These are phyloP conservation scores for Cervus canadensis DNA, from an alignment of 2,113 vertebrate genomes.

Conservation along the genomic window DNA sequence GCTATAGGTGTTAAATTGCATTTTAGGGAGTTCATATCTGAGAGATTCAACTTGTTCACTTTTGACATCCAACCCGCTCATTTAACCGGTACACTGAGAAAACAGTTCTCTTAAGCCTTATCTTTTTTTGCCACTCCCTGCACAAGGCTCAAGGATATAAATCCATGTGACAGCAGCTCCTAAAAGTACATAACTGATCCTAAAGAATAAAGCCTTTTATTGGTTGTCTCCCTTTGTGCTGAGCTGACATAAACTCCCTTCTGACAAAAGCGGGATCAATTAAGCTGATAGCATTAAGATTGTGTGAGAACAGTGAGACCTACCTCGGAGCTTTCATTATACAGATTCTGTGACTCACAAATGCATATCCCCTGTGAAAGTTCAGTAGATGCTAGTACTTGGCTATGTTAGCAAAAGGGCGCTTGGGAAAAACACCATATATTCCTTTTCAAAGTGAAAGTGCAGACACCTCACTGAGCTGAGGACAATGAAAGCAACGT, in stretches of 20 bases:
- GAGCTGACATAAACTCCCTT: conserved; percentile 80
- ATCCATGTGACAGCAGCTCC: conserved; percentile 34
- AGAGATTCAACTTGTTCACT: conserved; percentile 61
- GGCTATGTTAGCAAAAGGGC: neutral
- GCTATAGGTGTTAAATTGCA: conserved; percentile 76
- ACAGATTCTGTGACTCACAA: neutral
- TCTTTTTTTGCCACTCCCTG: conserved; percentile 46
- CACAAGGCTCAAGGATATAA: neutral
- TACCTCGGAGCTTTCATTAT: neutral
- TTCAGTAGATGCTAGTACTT: neutral
- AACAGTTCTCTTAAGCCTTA: conserved; percentile 69
- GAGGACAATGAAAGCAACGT: neutral
- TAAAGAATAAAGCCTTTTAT: conserved; percentile 72
- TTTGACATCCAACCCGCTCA: conserved; percentile 47
- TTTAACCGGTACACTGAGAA: conserved; percentile 82
- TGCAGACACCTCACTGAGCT: neutral
- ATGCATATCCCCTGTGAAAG: neutral
- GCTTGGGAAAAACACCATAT: neutral
- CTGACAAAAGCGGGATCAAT: conserved; percentile 53
- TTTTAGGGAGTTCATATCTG: conserved; percentile 74
- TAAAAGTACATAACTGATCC: conserved; percentile 65
- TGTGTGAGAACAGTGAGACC: conserved; percentile 30
- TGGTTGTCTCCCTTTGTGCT: conserved; percentile 76
- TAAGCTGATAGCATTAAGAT: conserved; percentile 29
- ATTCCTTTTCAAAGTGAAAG: conserved; percentile 34